These are phyloP conservation scores for Sebastes flavidus DNA, from an alignment of 2,797 vertebrate genomes.

Conservation along the genomic window DNA sequence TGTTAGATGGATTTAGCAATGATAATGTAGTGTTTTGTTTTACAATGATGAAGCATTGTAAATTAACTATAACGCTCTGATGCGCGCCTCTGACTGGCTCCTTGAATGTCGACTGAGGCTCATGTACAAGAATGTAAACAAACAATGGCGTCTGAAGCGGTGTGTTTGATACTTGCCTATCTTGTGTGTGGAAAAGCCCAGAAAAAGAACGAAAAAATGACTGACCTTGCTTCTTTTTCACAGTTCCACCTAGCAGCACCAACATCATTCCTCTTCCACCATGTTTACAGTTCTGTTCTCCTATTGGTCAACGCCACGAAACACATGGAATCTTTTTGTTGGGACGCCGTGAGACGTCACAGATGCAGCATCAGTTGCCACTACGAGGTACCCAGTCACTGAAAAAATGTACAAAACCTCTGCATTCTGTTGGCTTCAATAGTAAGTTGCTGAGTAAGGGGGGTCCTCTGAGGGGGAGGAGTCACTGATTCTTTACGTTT, in stretches of 20 bases:
- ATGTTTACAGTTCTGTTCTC: not conserved
- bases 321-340: not conserved
- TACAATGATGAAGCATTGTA: not conserved
- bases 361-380: not conserved
- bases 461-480: no score
- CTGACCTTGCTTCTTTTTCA: not conserved
- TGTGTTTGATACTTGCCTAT: not conserved
- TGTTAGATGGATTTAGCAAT: not conserved
- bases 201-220: not conserved
- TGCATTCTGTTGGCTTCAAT: not conserved
- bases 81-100: not conserved
- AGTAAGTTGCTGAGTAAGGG: no score
- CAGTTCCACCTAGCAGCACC: not conserved
- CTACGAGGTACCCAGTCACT: slow-evolving; percentile 14
- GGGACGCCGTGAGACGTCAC: not conserved
- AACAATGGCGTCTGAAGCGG: not conserved
- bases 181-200: not conserved
- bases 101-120: not conserved
- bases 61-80: not conserved
- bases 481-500: no score
- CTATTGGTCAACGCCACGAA: not conserved
- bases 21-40: not conserved
- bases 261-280: not conserved
- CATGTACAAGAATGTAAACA: not conserved
- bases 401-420: slow-evolving; percentile 38